Conservation (phyloP, 2,113 vertebrate species). For the Saccopteryx bilineata region DNA sequence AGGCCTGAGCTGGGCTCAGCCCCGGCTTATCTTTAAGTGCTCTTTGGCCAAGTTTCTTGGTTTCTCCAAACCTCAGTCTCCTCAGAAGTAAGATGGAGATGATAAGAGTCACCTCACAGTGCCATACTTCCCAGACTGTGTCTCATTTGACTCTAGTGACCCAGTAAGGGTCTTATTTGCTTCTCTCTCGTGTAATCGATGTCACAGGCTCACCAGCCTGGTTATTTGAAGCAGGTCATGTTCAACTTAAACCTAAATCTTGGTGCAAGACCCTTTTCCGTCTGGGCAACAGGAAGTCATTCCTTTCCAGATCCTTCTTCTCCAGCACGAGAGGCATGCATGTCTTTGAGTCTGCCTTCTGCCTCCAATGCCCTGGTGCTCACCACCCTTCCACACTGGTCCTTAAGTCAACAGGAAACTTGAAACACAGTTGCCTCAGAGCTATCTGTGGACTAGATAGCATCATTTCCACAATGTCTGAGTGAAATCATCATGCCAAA, state of each 20-base stretch:
- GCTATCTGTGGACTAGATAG: neutral
- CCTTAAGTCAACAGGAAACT: neutral
- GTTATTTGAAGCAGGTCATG: neutral
- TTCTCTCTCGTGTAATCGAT: neutral
- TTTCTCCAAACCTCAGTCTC: neutral
- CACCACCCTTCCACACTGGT: neutral
- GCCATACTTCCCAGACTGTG: rapidly evolving
- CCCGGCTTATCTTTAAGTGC: neutral
- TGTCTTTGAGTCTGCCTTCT: neutral
- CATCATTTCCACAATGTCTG: neutral
- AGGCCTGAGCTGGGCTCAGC: neutral
- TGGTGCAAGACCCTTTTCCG: rapidly evolving
- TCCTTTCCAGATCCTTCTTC: neutral
- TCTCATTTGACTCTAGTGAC: neutral
- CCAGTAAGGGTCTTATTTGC: neutral
- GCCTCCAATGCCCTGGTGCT: neutral
- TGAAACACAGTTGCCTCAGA: neutral
- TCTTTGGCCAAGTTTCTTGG: neutral
- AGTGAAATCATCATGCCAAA: rapidly evolving
- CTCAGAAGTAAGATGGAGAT: neutral
- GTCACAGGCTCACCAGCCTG: neutral
- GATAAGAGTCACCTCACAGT: neutral
- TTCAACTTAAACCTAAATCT: neutral
- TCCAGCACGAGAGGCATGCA: neutral
- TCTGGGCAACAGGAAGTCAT: neutral